These are phyloP conservation scores for Adelosebastes latens DNA, from an alignment of 2,797 vertebrate species.

Conservation along the genomic window DNA sequence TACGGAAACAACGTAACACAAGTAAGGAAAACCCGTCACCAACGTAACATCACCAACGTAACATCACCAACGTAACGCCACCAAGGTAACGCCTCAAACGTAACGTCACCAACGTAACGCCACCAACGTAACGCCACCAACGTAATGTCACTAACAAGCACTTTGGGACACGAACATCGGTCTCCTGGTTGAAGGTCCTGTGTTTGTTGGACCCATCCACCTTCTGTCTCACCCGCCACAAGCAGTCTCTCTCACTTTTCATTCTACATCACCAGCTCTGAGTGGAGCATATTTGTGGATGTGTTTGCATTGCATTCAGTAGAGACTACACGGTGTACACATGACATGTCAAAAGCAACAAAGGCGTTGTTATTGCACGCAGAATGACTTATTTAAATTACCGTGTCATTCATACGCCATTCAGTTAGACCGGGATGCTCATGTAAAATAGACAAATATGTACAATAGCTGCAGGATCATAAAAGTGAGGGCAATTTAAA, in stretches of 20 bases:
- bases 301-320: neutral
- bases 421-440: neutral
- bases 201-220: no score
- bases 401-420: neutral
- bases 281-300: neutral
- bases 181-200: no score
- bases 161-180: no score
- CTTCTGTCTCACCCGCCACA: no score
- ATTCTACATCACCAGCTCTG: neutral
- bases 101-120: no score
- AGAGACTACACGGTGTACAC: neutral
- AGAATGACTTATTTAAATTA: no score
- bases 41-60: fast-evolving
- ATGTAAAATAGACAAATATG: neutral
- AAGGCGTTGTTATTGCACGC: neutral
- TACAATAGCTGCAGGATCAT: neutral
- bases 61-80: no score
- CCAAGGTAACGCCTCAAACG: no score
- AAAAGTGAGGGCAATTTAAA: no score
- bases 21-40: neutral
- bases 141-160: no score
- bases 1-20: neutral
- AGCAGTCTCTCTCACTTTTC: neutral
- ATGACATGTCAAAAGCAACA: neutral
- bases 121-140: no score